Conservation (phyloP, 2,888 invertebrate genomes). For the Cephus nigrinus region DNA sequence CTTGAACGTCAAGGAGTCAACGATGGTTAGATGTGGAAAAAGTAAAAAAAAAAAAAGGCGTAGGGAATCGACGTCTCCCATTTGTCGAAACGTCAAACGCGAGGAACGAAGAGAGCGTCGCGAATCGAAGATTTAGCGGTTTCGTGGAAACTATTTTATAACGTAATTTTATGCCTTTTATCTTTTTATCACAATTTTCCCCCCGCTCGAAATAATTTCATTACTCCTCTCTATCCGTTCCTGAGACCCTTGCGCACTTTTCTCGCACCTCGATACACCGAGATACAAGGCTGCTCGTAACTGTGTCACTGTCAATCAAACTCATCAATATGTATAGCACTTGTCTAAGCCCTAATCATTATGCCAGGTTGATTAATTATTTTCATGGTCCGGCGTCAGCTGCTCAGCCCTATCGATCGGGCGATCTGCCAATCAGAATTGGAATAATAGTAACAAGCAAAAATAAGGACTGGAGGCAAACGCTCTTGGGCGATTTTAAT, state of each 20-base stretch:
- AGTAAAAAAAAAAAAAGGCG: not conserved
- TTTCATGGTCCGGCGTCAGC: constrained; percentile 31
- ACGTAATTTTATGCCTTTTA: not conserved
- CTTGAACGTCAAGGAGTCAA: not conserved
- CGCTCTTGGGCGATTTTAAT: not conserved
- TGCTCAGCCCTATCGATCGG: not conserved
- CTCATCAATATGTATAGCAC: constrained; percentile 61
- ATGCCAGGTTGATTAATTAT: constrained; percentile 46
- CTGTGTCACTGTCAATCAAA: constrained; percentile 62
- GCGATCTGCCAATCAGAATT: not conserved
- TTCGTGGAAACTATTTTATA: not conserved
- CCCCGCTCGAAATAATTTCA: not conserved
- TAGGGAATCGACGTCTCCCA: not conserved
- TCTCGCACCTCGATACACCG: constrained; percentile 9
- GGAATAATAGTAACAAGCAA: not conserved
- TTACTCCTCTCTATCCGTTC: not conserved
- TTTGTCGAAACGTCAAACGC: not conserved
- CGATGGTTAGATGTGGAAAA: not conserved
- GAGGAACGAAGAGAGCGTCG: not conserved
- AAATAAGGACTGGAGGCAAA: not conserved
- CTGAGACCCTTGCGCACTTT: not conserved
- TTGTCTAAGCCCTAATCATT: constrained; percentile 53
- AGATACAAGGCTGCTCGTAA: constrained; percentile 55
- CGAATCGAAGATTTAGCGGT: not conserved
- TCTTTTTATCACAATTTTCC: not conserved